These are phyloP conservation scores for Solea solea DNA, from an alignment of 2,113 vertebrate genomes.

Conservation along the genomic window DNA sequence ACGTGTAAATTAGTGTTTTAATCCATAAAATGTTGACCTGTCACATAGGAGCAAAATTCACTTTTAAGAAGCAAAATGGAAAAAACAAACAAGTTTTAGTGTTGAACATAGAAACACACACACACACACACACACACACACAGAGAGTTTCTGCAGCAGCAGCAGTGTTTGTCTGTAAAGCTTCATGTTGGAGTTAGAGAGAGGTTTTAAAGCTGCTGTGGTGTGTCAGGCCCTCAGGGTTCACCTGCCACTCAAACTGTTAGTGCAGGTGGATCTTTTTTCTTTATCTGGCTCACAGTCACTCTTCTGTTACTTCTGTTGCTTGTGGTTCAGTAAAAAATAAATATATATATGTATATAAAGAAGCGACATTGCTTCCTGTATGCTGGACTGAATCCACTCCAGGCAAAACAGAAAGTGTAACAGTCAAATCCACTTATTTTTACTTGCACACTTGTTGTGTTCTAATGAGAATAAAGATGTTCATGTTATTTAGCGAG, in stretches of 20 bases:
- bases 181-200: no score
- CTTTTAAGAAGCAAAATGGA: no score
- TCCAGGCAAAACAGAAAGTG: neutral
- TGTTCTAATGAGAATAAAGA: neutral
- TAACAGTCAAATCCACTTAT: no score
- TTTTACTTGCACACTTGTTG: no score
- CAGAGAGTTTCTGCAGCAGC: neutral
- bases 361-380: neutral
- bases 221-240: neutral
- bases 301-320: neutral
- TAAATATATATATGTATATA: neutral
- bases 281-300: neutral
- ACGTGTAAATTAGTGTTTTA: no score
- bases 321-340: neutral
- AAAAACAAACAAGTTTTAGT: no score
- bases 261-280: constrained; percentile 3
- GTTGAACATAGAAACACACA: no score
- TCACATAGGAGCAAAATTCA: no score
- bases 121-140: neutral
- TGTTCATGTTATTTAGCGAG: neutral
- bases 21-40: no score
- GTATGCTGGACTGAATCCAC: neutral
- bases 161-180: neutral
- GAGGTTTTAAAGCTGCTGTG: neutral
- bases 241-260: constrained; percentile 1